A percentile compares a stretch with the other conserved stretches of the same genome.
Conservation (phyloP, 2,113 vertebrate species). For the Spea bombifrons region DNA sequence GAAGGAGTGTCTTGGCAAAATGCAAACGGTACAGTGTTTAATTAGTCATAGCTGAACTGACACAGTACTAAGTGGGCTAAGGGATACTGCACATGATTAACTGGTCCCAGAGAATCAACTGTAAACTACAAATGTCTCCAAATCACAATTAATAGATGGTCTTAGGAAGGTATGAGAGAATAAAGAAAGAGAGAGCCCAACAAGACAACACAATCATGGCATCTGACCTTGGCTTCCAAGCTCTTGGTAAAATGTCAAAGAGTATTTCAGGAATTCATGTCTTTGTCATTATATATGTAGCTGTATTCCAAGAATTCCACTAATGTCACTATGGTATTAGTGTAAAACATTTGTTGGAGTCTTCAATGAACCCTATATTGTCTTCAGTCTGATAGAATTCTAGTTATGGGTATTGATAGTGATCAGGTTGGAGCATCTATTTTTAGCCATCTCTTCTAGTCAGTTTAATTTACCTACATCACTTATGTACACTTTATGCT, state of each 20-base stretch:
- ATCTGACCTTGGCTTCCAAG: constrained; percentile 4
- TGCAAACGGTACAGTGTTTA: too few species aligned
- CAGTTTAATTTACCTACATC: neutral
- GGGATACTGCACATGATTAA: too few species aligned
- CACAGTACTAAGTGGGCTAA: too few species aligned
- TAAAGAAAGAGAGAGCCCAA: too few species aligned
- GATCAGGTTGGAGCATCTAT: constrained; percentile 1
- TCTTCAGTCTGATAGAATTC: constrained; percentile 25
- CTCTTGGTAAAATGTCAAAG: neutral
- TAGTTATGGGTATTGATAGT: constrained; percentile 6
- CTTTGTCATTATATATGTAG: constrained; percentile 19
- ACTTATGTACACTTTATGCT: too few species aligned
- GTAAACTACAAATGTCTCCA: too few species aligned
- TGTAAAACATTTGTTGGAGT: constrained; percentile 40
- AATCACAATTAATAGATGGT: too few species aligned
- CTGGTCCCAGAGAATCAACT: too few species aligned
- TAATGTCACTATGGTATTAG: constrained; percentile 3
- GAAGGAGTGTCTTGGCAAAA: too few species aligned
- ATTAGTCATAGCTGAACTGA: too few species aligned
- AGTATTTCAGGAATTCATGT: constrained; percentile 22
- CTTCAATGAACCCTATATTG: constrained; percentile 17
- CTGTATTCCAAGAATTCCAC: constrained; percentile 24
- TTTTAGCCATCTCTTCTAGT: neutral
- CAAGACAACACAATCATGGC: neutral
- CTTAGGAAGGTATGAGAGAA: too few species aligned